Base-by-base conservation (phyloP, 2,113 vertebrate genomes). In the Pteruthius melanotis region DNA sequence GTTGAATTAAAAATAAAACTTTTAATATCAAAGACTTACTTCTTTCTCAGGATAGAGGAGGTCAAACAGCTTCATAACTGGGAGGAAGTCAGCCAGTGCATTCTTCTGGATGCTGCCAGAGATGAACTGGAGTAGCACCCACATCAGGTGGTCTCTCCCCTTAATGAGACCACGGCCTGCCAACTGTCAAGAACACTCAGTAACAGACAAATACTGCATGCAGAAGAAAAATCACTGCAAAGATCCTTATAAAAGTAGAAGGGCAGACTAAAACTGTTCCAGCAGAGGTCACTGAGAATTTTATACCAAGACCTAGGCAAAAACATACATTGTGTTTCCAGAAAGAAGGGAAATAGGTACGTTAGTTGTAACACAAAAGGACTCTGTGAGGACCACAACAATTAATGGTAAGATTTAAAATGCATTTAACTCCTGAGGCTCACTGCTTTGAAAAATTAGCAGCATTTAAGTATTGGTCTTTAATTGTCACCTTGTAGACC, bases 71-170 rank as follows among this genome's bases (percentile, higher is more conserved):
- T 99, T 99, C 99, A 99, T 99, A 88, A 99, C 99, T 0, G 99
- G 99, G 42, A 99, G 98, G 97, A 99, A 99, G 95, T 99, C 99
- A 24, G 98, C 99, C 24, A 99, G 93, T 6, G 98, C 99, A 50
- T 99, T 99, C 97, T 99, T 99, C 98, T 99, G 99, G 96, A 99
- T 99, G 96, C 99, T 99, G 84, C 99, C 99, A 17, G 99, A 99
- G 95, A 99, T 99, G 92, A 99, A 99, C 93, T 99, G 99, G 42
- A 99, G 98, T 44, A 99, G 97, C 23, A 99, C 99, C 99, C 99
- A 99, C 99, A 99, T 99, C 91, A 99, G 98, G 94, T 99, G 99
- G 93, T 99, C 99, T 96, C 99, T 97, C 47, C 99, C 99, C 98
- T 99, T 99, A 87, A 99, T 99, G n/a, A 99, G 98, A 81, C 99